Base-by-base conservation (phyloP, 1,140 invertebrate species). In the Eumeta japonica region DNA sequence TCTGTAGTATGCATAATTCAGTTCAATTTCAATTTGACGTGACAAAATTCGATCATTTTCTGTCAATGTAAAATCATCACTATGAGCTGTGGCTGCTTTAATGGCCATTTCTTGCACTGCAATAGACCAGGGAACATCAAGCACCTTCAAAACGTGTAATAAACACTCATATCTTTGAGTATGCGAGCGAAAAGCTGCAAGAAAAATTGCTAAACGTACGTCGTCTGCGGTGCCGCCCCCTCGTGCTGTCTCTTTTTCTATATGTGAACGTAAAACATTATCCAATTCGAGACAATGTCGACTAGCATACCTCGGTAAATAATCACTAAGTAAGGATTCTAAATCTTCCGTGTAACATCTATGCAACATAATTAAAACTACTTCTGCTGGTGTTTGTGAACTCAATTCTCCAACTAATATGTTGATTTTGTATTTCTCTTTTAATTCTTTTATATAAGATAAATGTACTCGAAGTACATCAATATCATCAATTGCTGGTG, bases 391-490 rank as follows among this genome's bases (percentile, higher is more conserved):
- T 39, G 49, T 58, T 40, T 57, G 55, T 14, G 62, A 62, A 43
- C 55, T 70, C 13, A 74, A 54, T 42, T 74, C 70, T 52, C 44
- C 62, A 11, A 74, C 39, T 16, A 70, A 36, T 55, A 72, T 68
- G 39, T 70, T 72, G 16, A 74, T 67, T 59, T 57, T 70, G 37
- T 68, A 66, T 44, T 71, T 72, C 15, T 74, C 65, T 50, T 68
- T 74, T 17, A 74, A 45, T 43, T 71, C 66, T 34, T 58, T 58
- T 24, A 71, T 60, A 42, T 70, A 60, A 37, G 45, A 58, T 24
- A 74, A 62, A 33, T 58, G 62, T 39, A 58, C 56, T 49, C 62
- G 63, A 16, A 74, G 40, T 11, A 56, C 34, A 50, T 66, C 64
- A 37, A 74, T 43, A 49, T 63, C 61, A 54, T 74, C 70, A 45